Percentiles rank a stretch among this genome's conserved stretches.
Evolutionary conservation across 2,113 vertebrate species (phyloP).

Genomic region (Pandion haliaetus): DNA sequence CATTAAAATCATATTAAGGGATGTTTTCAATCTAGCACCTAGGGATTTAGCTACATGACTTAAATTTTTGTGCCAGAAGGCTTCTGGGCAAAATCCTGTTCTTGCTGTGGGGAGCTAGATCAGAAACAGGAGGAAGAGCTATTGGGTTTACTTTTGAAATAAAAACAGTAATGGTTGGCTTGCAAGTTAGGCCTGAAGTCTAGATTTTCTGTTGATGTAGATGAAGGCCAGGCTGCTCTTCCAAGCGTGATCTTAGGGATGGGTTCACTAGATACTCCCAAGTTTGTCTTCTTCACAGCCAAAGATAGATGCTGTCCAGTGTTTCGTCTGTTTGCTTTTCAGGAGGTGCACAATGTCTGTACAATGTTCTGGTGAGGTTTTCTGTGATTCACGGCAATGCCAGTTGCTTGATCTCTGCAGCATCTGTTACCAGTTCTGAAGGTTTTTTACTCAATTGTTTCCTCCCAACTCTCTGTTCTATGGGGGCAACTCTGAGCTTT

Average conservation of each 20-base stretch:
- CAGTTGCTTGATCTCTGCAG: background rate
- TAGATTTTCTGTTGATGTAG: background rate
- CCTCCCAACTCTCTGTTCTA: background rate
- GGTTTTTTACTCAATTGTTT: background rate
- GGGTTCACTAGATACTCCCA: background rate
- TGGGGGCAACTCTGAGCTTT: background rate
- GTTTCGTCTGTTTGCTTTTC: background rate
- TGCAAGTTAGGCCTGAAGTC: background rate
- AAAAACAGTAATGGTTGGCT: background rate
- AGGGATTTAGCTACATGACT: slow-evolving; percentile 4
- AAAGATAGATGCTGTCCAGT: background rate
- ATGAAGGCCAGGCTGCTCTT: background rate
- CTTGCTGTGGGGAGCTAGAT: background rate
- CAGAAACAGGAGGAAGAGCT: background rate
- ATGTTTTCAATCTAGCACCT: background rate
- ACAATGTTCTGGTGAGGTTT: background rate
- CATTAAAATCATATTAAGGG: background rate
- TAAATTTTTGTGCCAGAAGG: background rate
- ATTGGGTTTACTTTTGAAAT: background rate
- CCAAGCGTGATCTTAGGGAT: background rate
- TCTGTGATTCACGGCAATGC: fast-evolving
- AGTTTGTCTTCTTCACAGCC: background rate
- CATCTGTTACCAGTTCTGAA: background rate
- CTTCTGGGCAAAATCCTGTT: background rate
- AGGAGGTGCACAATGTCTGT: background rate